Evolutionary conservation across 2,113 vertebrate genomes (phyloP).

Genomic region (Rana temporaria): DNA sequence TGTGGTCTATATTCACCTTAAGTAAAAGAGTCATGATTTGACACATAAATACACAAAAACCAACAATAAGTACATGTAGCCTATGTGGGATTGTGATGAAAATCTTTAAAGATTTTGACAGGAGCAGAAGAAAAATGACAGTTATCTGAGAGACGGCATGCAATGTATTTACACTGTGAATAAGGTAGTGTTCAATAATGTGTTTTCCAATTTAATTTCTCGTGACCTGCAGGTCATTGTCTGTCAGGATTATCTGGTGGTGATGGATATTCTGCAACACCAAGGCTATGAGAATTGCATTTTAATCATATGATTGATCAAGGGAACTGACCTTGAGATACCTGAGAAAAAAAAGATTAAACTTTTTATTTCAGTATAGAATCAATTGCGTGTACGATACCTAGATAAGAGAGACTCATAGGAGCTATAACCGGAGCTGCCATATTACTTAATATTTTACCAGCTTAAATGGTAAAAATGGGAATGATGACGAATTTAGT

Average conservation of each 20-base stretch:
- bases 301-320: constrained; percentile 55
- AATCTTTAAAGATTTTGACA: constrained; percentile 35
- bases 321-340: constrained; percentile 50
- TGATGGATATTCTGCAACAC: constrained; percentile 47
- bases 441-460: too few species aligned
- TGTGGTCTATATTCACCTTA: not conserved
- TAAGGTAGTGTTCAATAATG: constrained; percentile 50
- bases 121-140: constrained; percentile 41
- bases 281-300: constrained; percentile 44
- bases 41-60: not conserved
- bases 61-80: not conserved
- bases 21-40: not conserved
- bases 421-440: too few species aligned
- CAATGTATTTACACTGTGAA: constrained; percentile 47
- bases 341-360: constrained; percentile 34
- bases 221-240: constrained; percentile 51
- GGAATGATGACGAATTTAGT: too few species aligned
- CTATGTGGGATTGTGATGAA: constrained; percentile 5
- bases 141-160: constrained; percentile 24
- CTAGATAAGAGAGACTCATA: too few species aligned
- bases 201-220: constrained; percentile 53
- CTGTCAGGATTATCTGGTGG: constrained; percentile 54
- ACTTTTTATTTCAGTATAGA: not conserved
- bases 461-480: too few species aligned
- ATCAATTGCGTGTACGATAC: too few species aligned